Percentiles rank a stretch among this genome's conserved stretches.
Evolutionary conservation across 2,113 vertebrate species (phyloP).

Genomic region (Naja naja): DNA sequence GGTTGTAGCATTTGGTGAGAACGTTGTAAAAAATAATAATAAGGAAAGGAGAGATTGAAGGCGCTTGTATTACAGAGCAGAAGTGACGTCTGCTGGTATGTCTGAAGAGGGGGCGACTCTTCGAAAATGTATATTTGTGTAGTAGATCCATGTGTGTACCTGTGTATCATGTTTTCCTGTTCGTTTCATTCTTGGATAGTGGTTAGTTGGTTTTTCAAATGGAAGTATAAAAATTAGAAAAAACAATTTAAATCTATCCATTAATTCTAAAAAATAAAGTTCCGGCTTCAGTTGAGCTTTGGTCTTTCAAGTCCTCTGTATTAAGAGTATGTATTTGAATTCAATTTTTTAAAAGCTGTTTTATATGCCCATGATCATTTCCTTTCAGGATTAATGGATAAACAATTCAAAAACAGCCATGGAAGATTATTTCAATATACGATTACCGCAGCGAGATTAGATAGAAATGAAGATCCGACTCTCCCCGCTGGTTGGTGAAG

Average conservation of each 20-base stretch:
- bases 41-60: no score
- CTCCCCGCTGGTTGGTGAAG: not conserved
- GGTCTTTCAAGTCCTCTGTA: not conserved
- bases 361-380: not conserved
- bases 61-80: not conserved
- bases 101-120: not conserved
- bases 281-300: not conserved
- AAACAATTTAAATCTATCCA: not conserved
- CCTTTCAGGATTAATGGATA: not conserved
- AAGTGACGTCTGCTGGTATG: not conserved
- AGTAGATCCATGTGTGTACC: not conserved
- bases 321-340: not conserved
- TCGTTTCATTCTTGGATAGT: not conserved
- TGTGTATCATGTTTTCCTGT: not conserved
- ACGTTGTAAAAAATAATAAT: not conserved
- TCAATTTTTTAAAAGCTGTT: not conserved
- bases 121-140: not conserved
- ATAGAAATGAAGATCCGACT: not conserved
- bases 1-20: slow-evolving; percentile 3
- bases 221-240: not conserved
- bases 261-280: not conserved
- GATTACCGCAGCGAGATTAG: not conserved
- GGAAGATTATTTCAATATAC: not conserved
- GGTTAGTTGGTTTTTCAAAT: not conserved
- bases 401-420: not conserved